Percentiles rank a stretch among this genome's conserved stretches.
Evolutionary conservation across 2,797 vertebrate genomes (phyloP).

Genomic region (Sebastolobus alascanus): DNA sequence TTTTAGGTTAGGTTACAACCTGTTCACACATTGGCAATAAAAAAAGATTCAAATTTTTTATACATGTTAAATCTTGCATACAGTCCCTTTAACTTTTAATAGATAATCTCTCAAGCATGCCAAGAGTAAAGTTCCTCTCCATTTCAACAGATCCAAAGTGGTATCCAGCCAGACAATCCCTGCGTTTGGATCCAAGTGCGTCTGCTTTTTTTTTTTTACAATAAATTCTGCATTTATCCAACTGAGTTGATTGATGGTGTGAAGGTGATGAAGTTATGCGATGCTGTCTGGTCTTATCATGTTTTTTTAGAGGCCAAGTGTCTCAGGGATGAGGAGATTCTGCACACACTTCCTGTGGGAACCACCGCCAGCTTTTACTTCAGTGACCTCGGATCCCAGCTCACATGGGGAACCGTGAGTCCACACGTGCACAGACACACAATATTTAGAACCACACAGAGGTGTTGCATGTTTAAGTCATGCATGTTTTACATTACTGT

Average conservation of each 20-base stretch:
- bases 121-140: slow-evolving; percentile 31
- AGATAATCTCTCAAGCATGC: not conserved
- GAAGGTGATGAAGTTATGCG: not conserved
- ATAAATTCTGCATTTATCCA: not conserved
- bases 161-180: slow-evolving; percentile 95
- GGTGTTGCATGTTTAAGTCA: not conserved
- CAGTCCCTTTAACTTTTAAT: not conserved
- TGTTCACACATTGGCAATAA: too few species aligned
- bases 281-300: slow-evolving; percentile 11
- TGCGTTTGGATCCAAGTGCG: slow-evolving; percentile 95
- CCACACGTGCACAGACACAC: slow-evolving; percentile 20
- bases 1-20: too few species aligned
- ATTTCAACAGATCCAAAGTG: slow-evolving; percentile 90
- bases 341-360: slow-evolving; percentile 95
- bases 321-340: slow-evolving; percentile 93
- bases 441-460: not conserved
- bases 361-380: slow-evolving; percentile 96
- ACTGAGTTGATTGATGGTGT: slow-evolving; percentile 1
- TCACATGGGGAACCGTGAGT: slow-evolving; percentile 93
- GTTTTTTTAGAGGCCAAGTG: slow-evolving; percentile 89
- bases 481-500: not conserved
- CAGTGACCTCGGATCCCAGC: slow-evolving; percentile 93
- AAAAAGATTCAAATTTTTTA: too few species aligned
- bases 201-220: slow-evolving; percentile 30
- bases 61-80: too few species aligned